These are phyloP conservation scores for Neomorphus geoffroyi DNA, from an alignment of 2,797 vertebrate species.

Conservation along the genomic window DNA sequence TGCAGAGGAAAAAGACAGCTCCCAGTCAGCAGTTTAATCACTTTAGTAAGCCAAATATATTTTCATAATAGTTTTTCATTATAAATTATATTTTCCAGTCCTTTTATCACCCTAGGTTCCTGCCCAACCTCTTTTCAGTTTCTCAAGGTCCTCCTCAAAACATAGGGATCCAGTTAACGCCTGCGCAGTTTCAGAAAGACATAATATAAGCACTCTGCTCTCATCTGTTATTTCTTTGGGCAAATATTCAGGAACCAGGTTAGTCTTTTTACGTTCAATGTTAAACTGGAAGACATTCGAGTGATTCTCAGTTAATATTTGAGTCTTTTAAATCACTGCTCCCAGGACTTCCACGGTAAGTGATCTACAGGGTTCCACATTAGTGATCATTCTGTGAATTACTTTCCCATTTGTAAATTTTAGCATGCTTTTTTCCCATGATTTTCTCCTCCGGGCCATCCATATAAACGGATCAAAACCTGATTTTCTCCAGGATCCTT, in stretches of 20 bases:
- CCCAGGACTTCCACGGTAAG: background rate
- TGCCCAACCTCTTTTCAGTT: background rate
- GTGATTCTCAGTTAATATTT: background rate
- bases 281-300: background rate
- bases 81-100: background rate
- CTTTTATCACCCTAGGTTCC: background rate
- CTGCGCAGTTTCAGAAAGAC: background rate
- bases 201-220: fast-evolving
- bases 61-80: background rate
- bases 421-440: background rate
- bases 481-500: background rate
- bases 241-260: background rate
- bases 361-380: background rate
- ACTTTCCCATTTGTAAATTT: background rate
- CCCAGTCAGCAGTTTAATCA: background rate
- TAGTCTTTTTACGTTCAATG: background rate
- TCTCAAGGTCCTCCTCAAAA: background rate
- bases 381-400: background rate
- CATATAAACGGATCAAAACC: background rate
- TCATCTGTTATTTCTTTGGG: background rate
- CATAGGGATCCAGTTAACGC: background rate
- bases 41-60: background rate
- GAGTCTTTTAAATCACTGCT: background rate
- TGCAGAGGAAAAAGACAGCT: background rate
- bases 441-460: background rate